Percentiles rank a stretch among this genome's conserved stretches.
These are phyloP conservation scores for Tympanoctomys barrerae DNA, from an alignment of 2,797 vertebrate species.

Conservation along the genomic window DNA sequence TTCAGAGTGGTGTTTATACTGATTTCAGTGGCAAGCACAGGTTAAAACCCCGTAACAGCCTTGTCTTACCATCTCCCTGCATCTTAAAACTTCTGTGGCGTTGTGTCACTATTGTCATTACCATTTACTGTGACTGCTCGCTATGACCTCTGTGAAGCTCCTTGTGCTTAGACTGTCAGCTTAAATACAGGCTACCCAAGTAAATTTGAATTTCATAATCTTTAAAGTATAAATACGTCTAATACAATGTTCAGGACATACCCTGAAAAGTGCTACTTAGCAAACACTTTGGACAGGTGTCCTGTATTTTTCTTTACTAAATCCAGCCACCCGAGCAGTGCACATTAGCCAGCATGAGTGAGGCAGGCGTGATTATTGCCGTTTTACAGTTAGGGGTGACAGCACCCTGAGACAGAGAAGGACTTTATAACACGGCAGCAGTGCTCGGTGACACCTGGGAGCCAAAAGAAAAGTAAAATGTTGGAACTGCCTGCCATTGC, in stretches of 20 bases:
- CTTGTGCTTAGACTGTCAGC: background rate
- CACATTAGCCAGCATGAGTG: accelerated
- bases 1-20: background rate
- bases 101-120: background rate
- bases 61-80: background rate
- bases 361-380: background rate
- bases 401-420: background rate
- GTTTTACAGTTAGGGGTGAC: background rate
- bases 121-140: background rate
- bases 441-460: background rate
- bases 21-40: background rate
- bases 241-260: background rate
- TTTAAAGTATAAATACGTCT: background rate
- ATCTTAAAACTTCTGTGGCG: background rate
- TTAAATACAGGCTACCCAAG: background rate
- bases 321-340: background rate
- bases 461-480: background rate
- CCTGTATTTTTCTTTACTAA: background rate
- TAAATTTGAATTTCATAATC: background rate
- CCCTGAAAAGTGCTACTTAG: background rate
- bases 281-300: background rate
- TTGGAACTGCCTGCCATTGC: background rate
- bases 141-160: background rate
- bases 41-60: background rate
- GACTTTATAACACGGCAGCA: background rate